phyloP scores from a whole-genome alignment of 2,113 vertebrate species.

The Sinocyclocheilus anshuiensis region DNA sequence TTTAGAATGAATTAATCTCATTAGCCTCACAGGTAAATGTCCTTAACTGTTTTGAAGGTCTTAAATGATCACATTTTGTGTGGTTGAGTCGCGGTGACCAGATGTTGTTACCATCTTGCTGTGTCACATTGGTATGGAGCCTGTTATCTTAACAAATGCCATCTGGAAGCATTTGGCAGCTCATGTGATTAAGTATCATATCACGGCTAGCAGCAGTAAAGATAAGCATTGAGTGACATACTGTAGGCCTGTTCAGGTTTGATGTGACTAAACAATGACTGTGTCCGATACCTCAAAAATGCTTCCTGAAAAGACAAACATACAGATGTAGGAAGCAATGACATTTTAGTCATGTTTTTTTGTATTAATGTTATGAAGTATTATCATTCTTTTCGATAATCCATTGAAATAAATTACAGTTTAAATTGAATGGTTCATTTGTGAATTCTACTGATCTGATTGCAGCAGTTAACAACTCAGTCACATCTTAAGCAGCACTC shows the following conservation, averaged over 20 bases:
- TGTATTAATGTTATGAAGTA: not conserved
- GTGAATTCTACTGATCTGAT: conserved; percentile 2
- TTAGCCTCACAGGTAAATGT: conserved; percentile 31
- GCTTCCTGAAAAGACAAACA: not conserved
- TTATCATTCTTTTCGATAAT: not conserved
- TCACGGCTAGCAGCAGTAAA: conserved; percentile 21
- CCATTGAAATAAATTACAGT: not conserved
- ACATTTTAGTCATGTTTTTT: not conserved
- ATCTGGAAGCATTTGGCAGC: conserved; percentile 53
- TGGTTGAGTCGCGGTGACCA: not conserved
- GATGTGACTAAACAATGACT: conserved; percentile 15
- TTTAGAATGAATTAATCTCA: conserved; percentile 7
- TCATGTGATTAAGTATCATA: conserved; percentile 33
- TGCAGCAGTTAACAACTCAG: not conserved
- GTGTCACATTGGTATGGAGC: not conserved
- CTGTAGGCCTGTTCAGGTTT: conserved; percentile 27
- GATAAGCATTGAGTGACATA: conserved; percentile 28
- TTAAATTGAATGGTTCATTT: not conserved
- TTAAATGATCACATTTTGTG: conserved; percentile 10
- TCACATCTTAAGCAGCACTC: not conserved
- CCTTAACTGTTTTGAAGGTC: conserved; percentile 21
- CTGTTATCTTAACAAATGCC: conserved; percentile 50
- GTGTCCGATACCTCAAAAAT: conserved; percentile 4
- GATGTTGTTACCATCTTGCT: conserved; percentile 28
- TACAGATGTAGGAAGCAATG: not conserved